Conservation (phyloP, 1,140 invertebrate genomes). For the Notospermus geniculatus region DNA sequence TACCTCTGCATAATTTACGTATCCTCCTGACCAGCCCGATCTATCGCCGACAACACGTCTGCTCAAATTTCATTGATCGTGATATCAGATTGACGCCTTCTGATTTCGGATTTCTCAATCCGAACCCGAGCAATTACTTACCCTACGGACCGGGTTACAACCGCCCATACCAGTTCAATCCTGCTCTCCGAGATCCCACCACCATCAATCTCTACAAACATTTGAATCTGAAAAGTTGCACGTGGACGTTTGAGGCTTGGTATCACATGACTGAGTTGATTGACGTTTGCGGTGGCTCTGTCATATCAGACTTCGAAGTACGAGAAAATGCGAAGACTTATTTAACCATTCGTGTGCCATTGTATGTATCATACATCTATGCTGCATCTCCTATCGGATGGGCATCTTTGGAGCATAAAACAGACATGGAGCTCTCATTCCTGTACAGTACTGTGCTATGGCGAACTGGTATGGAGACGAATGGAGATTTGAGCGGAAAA, state of each 20-base stretch:
- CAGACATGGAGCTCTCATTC: constrained; percentile 58
- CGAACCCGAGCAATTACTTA: constrained; percentile 8
- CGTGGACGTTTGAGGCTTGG: constrained; percentile 59
- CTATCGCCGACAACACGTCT: constrained; percentile 57
- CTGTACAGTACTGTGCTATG: constrained; percentile 56
- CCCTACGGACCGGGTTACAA: constrained; percentile 30
- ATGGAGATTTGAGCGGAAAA: constrained; percentile 47
- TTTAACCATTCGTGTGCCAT: constrained; percentile 56
- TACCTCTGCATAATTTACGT: constrained; percentile 56
- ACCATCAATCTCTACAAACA: constrained; percentile 56
- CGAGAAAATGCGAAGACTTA: constrained; percentile 51
- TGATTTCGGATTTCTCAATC: constrained; percentile 47
- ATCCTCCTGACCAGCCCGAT: constrained; percentile 55
- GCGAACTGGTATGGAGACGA: constrained; percentile 50
- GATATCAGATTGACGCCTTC: constrained; percentile 28
- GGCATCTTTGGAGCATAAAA: constrained; percentile 58
- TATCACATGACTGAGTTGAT: constrained; percentile 59
- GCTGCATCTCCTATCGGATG: constrained; percentile 54
- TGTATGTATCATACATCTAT: constrained; percentile 58
- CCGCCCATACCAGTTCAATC: constrained; percentile 50
- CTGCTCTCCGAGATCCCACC: constrained; percentile 40
- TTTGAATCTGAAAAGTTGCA: constrained; percentile 55
- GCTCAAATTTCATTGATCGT: constrained; percentile 57
- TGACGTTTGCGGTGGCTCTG: constrained; percentile 57
- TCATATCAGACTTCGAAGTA: constrained; percentile 55